These are phyloP conservation scores for Drosophila histrio DNA, from an alignment of 2,888 invertebrate species.

Conservation along the genomic window DNA sequence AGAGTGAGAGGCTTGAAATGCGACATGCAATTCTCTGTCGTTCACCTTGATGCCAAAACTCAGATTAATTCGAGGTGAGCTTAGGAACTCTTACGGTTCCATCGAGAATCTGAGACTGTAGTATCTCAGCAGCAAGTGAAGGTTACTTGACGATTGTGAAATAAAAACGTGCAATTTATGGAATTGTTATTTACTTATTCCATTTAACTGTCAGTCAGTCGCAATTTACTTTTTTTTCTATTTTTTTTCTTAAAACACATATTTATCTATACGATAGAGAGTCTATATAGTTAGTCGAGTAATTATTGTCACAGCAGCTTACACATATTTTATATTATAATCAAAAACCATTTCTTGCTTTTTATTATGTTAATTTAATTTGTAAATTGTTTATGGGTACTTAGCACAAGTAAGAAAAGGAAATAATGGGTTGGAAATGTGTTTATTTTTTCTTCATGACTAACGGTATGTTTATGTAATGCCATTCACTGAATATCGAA, in stretches of 20 bases:
- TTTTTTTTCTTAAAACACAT: background rate
- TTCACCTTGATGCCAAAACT: constrained; percentile 44
- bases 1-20: constrained; percentile 8
- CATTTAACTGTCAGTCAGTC: constrained; percentile 4
- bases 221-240: background rate
- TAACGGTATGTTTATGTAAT: constrained; percentile 1
- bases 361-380: too few relatives aligned
- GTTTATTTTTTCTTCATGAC: too few relatives aligned
- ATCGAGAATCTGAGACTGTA: background rate
- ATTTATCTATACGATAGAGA: background rate
- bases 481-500: constrained; percentile 1
- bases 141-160: constrained; percentile 19
- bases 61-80: constrained; percentile 1
- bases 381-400: too few relatives aligned
- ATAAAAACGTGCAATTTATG: constrained; percentile 17
- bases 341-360: too few relatives aligned
- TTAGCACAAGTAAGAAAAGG: too few relatives aligned
- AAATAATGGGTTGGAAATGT: too few relatives aligned
- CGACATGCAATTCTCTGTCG: constrained; percentile 16
- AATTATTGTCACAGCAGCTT: too few relatives aligned
- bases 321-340: too few relatives aligned
- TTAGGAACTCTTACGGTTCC: constrained; percentile 4
- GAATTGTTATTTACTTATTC: background rate
- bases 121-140: constrained; percentile 13
- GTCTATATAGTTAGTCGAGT: too few relatives aligned